Base-by-base conservation (phyloP, 2,888 invertebrate species). In the Heliothis peltigera region DNA sequence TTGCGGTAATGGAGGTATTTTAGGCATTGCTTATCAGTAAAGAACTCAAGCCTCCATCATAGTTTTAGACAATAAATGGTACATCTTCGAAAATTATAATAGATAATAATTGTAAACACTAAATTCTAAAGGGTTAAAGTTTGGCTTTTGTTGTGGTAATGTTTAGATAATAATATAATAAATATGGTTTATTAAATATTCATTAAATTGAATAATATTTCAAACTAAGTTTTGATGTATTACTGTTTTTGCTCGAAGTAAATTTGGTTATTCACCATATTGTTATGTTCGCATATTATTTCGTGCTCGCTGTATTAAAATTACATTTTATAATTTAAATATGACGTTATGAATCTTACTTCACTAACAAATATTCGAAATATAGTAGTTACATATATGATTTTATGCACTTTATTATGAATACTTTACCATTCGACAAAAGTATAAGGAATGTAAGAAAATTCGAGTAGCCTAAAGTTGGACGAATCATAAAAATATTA, bases 21-120 rank as follows among this genome's bases (percentile, higher is more conserved):
- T 15, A 25, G 18, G 51, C 21, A 19, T 54, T 4, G 17, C 54
- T 55, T 56, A 56, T 56, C 44, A 44, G 19, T 10, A 5, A 47
- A 43, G 15, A 22, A 25, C 17, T 32, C 15, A 2, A 42, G 46
- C 22, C 19, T 42, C 35, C 17, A 46, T 35, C 54, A 35, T 22
- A 53, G 35, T 46, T 43, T 58, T 35, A 5, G 6, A n/a, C 17
- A 55, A 21, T 51, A 47, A 52, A 59, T 18, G 43, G 21, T 52
- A 49, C 47, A 48, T 62, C 35, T 46, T 42, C 7, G 35, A 70
- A 69, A 53, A 74, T 22, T 48, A 44, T 55, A 46, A 51, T 19
- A 43, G 61, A 44, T 55, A 46, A 51, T 19, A 43, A 70, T 47
- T 55, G 46, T 28, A 10, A 57, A 42, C 21, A 43, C 12, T 35